Percentiles rank a stretch among this genome's conserved stretches.
These are phyloP conservation scores for Lemur catta DNA, from an alignment of 2,797 vertebrate genomes.

Conservation along the genomic window DNA sequence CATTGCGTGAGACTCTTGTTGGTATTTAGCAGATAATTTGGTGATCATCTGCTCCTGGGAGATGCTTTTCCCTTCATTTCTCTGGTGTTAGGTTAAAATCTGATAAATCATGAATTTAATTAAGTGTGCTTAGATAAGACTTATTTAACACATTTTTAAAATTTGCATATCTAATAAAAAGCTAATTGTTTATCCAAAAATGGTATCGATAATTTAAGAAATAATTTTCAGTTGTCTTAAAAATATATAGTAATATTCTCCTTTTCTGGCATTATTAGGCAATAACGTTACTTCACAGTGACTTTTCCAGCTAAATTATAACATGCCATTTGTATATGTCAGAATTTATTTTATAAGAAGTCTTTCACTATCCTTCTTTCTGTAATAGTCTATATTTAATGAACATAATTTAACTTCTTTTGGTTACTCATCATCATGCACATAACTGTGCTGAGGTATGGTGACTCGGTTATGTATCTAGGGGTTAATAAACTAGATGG, in stretches of 20 bases:
- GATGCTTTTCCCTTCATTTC: background rate
- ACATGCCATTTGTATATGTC: background rate
- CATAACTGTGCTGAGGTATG: background rate
- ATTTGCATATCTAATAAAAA: background rate
- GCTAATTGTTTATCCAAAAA: background rate
- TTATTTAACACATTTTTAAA: background rate
- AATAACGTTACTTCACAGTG: background rate
- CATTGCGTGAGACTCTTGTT: background rate
- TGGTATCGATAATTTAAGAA: background rate
- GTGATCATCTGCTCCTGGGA: background rate
- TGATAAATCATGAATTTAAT: background rate
- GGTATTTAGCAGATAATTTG: background rate
- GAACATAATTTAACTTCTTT: background rate
- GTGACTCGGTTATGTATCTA: background rate
- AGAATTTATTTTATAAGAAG: background rate
- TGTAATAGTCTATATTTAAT: background rate
- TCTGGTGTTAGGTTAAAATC: background rate
- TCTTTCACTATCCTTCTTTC: conserved; percentile 11
- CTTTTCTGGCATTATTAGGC: background rate
- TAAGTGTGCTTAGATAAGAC: background rate
- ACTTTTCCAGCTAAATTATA: background rate
- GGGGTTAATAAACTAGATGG: background rate
- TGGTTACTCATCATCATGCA: background rate
- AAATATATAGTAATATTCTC: background rate
- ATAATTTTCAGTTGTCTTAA: conserved; percentile 21